Percentiles rank a stretch among this genome's conserved stretches.
These are phyloP conservation scores for Syngnathus acus DNA, from an alignment of 2,797 vertebrate species.

Conservation along the genomic window DNA sequence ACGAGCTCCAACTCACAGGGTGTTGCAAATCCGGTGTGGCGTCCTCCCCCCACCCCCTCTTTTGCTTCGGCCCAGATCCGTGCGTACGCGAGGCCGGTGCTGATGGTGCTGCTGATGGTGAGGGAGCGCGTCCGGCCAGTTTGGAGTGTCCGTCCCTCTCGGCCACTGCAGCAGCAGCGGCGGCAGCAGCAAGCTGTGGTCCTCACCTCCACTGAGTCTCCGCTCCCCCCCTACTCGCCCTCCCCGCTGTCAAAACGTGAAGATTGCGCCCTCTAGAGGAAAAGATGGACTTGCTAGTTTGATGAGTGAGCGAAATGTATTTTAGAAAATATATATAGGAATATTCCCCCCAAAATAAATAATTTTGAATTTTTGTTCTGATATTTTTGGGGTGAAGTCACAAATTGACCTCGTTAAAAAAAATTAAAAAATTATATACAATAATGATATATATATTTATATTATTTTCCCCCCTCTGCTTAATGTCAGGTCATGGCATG, in stretches of 20 bases:
- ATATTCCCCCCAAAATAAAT: background rate
- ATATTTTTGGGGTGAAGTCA: background rate
- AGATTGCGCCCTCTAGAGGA: background rate
- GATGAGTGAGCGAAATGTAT: background rate
- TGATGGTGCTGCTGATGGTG: constrained; percentile 5
- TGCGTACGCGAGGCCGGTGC: background rate
- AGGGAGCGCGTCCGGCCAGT: constrained; percentile 38
- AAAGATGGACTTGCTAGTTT: background rate
- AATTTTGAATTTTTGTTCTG: too few relatives aligned
- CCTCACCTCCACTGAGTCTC: constrained; percentile 32
- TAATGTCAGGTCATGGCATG: too few relatives aligned
- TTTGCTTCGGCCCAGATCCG: constrained; percentile 12
- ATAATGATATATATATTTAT: too few relatives aligned
- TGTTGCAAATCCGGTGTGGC: constrained; percentile 16
- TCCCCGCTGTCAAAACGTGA: constrained; percentile 30
- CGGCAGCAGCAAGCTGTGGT: constrained; percentile 60
- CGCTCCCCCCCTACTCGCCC: constrained; percentile 38
- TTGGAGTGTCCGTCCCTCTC: constrained; percentile 37
- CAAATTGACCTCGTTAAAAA: background rate
- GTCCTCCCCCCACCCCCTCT: background rate
- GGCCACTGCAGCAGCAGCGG: constrained; percentile 61
- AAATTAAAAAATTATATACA: too few relatives aligned
- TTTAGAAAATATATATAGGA: background rate
- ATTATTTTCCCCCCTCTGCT: too few relatives aligned
- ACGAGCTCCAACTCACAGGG: constrained; percentile 39